Base-by-base conservation (phyloP, 2,888 invertebrate genomes). In the Hylaea fasciaria region DNA sequence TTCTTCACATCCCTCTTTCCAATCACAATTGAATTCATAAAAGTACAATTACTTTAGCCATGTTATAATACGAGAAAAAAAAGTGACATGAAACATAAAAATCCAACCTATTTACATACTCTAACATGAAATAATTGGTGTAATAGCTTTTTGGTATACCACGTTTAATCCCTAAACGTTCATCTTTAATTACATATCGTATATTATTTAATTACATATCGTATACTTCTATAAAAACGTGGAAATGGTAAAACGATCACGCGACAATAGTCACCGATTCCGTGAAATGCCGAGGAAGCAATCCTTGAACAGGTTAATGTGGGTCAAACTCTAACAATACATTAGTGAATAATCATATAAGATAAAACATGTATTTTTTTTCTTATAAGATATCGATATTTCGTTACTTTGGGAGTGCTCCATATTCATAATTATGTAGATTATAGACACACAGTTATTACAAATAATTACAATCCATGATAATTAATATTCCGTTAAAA, bases 141-240 rank as follows among this genome's bases (percentile, higher is more conserved):
- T n/a, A 41, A 51, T 43, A 32, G 51, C 43, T 41, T 51, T 50
- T 17, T 51, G 41, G 43, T 41, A 50, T 29, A 37, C 37, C 13
- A 16, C 17, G 40, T 47, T 17, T 10, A n/a, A 37, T 37, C 16
- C 41, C 28, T 17, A 60, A 46, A 3, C 41, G 14, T 32, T 44
- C 44, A 45, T 41, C 32, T 54, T 49, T 54, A 60, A 60, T 50
- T 40, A 54, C 39, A 46, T 35, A 43, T 46, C 45, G 49, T 58
- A 65, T 63, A 68, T 49, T 41, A n/a, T n/a, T 22, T 40, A 10
- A 11, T 13, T 13, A 13, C 16, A 40, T 35, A 43, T 46, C 45
- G 49, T 58, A 65, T 63, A 68, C 51, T 41, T 40, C 45, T 45
- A 65, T 55, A 67, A 53, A 70, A 70, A 68, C 47, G 16, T 66